Base-by-base conservation (phyloP, 2,888 invertebrate genomes). In the Sycophila texana region DNA sequence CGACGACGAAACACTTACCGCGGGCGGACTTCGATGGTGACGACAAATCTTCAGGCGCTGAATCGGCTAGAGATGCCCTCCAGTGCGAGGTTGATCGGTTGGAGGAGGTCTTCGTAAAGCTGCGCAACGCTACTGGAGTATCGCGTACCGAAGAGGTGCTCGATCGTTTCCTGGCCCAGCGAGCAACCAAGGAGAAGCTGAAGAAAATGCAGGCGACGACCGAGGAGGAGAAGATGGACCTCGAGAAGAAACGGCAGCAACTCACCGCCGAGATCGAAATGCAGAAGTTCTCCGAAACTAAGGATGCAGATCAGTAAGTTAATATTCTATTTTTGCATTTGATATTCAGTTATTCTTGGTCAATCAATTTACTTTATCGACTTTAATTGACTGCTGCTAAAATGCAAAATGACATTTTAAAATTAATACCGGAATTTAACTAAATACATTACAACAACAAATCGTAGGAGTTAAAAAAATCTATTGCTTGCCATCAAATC, bases 41-140 rank as follows among this genome's bases (percentile, higher is more conserved):
- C 87, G 16, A 88, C 86, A 30, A 88, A 88, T 81, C 13, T 80
- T 76, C 67, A 10, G 79, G 75, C 26, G 5, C 4, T 71, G 74
- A 91, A 0, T 5, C 0, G 1, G 63, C 22, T 0, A 83, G 81
- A 5, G 84, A 82, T 26, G 84, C 79, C 0, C 89, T 89, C 0
- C 93, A 94, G 82, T 85, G 85, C 81, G 86, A 87, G 76, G 82
- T 88, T 63, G 82, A 84, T 16, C 84, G 85, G 5, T 85, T 91
- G 91, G 94, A 95, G 81, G 92, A 93, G 14, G 91, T 93, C 26
- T 96, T 96, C 87, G 94, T 94, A 82, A 94, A 93, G 83, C 91
- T 96, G 0, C 95, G 96, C 92, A 94, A 94, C 87, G 94, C 95
- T 0, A 96, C 96, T 20, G 95, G 95, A 12, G 96, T 95, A 16